phyloP scores from a whole-genome alignment of 2,113 vertebrate species.

The Apaloderma vittatum region DNA sequence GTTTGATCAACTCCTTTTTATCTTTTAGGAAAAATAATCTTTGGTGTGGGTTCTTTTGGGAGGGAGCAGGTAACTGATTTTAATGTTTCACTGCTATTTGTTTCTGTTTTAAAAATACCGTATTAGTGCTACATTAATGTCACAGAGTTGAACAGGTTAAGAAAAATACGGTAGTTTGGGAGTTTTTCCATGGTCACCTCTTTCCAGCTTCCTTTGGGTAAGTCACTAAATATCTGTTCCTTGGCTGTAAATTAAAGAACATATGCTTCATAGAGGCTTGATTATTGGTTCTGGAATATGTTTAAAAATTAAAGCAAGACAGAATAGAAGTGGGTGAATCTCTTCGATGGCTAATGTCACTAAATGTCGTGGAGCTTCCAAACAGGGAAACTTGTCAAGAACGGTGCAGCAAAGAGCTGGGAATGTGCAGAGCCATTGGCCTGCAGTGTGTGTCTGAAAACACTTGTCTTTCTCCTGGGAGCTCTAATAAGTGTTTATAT shows the following conservation, averaged over 20 bases:
- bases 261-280: not conserved
- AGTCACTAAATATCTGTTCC: not conserved
- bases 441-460: not conserved
- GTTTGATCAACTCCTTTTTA: not conserved
- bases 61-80: not conserved
- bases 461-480: not conserved
- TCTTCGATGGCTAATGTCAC: not conserved
- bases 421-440: not conserved
- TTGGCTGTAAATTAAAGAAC: not conserved
- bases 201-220: not conserved
- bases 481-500: not conserved
- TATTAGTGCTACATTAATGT: not conserved
- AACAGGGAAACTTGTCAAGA: not conserved
- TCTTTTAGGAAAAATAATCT: not conserved
- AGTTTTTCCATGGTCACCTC: not conserved
- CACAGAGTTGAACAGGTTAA: not conserved
- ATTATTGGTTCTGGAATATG: not conserved
- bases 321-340: slow-evolving; percentile 1
- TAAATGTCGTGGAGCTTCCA: not conserved
- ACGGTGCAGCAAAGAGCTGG: not conserved
- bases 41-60: not conserved
- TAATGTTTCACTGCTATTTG: not conserved
- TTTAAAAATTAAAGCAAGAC: slow-evolving; percentile 10
- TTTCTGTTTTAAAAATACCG: not conserved
- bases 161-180: not conserved